Evolutionary conservation across 1,140 invertebrate genomes (phyloP).

Genomic region (Parapsyche elsis): DNA sequence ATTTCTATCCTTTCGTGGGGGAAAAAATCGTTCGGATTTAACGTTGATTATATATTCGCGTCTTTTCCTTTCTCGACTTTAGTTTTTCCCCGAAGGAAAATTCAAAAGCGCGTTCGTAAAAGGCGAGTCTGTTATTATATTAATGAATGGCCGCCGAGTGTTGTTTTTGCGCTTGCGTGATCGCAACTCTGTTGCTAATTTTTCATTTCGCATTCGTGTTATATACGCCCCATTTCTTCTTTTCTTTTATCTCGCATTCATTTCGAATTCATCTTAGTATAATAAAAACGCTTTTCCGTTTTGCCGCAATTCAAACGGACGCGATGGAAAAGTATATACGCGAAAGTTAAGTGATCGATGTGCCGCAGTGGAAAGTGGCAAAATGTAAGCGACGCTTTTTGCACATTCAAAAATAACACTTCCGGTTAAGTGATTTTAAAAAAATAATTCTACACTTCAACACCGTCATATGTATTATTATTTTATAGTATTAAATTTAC

Average conservation of each 20-base stretch:
- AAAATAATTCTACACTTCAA: too few relatives aligned
- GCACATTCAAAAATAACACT: too few relatives aligned
- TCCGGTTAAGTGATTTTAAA: too few relatives aligned
- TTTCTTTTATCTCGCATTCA: not conserved
- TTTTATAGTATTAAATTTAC: too few relatives aligned
- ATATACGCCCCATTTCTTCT: not conserved
- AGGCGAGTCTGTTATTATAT: conserved; percentile 2
- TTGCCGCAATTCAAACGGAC: not conserved
- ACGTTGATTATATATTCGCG: not conserved
- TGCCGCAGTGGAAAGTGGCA: not conserved
- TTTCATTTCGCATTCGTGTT: conserved; percentile 18
- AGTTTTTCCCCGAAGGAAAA: conserved; percentile 1
- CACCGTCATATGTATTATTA: too few relatives aligned
- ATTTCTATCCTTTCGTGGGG: not conserved
- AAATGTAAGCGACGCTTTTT: too few relatives aligned
- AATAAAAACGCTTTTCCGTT: not conserved
- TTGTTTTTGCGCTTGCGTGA: conserved; percentile 17
- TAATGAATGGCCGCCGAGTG: conserved; percentile 7
- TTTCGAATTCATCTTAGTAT: not conserved
- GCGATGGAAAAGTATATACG: not conserved
- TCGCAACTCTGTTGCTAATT: conserved; percentile 1
- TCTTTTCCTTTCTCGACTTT: not conserved
- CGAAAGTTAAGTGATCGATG: conserved; percentile 21
- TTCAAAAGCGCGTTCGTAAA: conserved; percentile 4
- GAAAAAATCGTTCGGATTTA: not conserved